These are phyloP conservation scores for Alloplasta piceator DNA, from an alignment of 2,888 invertebrate species.

Conservation along the genomic window DNA sequence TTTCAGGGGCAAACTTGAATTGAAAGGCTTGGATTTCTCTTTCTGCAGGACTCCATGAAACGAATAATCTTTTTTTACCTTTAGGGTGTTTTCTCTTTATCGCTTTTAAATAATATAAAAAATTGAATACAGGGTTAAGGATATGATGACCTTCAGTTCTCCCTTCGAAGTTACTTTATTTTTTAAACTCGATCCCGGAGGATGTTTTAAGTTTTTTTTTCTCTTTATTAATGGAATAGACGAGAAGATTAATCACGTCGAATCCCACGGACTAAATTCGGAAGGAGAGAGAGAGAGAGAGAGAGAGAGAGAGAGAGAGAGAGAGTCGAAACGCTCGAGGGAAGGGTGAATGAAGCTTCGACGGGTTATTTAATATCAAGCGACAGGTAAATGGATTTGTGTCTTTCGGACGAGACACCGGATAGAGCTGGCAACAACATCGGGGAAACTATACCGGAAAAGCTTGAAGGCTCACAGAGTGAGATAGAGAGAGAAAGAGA, in stretches of 20 bases:
- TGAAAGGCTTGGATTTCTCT: no score
- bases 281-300: not conserved
- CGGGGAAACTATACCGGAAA: conserved; percentile 2
- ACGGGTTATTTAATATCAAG: conserved; percentile 52
- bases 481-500: conserved; percentile 19
- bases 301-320: not conserved
- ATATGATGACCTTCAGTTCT: no score
- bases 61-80: no score
- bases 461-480: conserved; percentile 12
- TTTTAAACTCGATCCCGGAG: no score
- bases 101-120: no score
- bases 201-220: not conserved
- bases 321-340: conserved; percentile 27
- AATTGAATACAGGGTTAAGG: no score
- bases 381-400: conserved; percentile 50
- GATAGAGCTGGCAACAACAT: not conserved
- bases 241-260: conserved; percentile 6
- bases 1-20: no score
- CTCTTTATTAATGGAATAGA: conserved; percentile 8
- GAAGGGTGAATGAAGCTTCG: conserved; percentile 29
- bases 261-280: not conserved
- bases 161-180: no score
- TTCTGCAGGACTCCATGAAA: no score
- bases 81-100: no score
- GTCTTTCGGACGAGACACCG: conserved; percentile 41